phyloP scores from a whole-genome alignment of 2,113 vertebrate species.

The Nerophis ophidion region DNA sequence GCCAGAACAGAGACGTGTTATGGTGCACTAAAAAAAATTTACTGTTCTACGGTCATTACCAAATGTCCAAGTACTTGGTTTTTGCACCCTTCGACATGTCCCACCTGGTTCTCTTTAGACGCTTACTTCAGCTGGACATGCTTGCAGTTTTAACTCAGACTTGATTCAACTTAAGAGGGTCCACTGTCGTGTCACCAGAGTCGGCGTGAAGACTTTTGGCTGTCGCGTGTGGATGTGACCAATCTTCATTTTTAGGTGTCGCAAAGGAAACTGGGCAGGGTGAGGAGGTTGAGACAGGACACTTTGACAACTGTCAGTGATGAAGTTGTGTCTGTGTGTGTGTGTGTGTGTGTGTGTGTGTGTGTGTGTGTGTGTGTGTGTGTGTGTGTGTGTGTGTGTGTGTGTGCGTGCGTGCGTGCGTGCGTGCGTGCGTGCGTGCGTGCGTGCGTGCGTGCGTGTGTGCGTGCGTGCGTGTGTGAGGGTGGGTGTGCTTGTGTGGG shows the following conservation, averaged over 20 bases:
- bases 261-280: conserved; percentile 52
- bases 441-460: conserved; percentile 6
- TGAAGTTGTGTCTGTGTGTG: conserved; percentile 56
- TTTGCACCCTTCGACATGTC: no score
- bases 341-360: conserved; percentile 37
- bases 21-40: not conserved
- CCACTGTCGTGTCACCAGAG: conserved; percentile 18
- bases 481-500: conserved; percentile 4
- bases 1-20: not conserved
- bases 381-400: conserved; percentile 41
- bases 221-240: conserved; percentile 39
- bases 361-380: conserved; percentile 32
- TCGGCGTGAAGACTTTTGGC: conserved; percentile 41
- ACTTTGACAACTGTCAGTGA: conserved; percentile 55
- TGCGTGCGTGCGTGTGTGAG: conserved; percentile 8
- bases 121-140: not conserved
- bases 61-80: no score
- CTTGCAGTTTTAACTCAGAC: not conserved
- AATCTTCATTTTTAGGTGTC: conserved; percentile 48
- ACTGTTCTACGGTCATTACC: not conserved
- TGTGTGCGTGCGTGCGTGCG: conserved; percentile 30
- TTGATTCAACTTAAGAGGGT: not conserved
- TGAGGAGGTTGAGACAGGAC: conserved; percentile 55
- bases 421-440: conserved; percentile 36
- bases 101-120: not conserved